Evolutionary conservation across 2,113 vertebrate species (phyloP).

Genomic region (Elachura formosa): DNA sequence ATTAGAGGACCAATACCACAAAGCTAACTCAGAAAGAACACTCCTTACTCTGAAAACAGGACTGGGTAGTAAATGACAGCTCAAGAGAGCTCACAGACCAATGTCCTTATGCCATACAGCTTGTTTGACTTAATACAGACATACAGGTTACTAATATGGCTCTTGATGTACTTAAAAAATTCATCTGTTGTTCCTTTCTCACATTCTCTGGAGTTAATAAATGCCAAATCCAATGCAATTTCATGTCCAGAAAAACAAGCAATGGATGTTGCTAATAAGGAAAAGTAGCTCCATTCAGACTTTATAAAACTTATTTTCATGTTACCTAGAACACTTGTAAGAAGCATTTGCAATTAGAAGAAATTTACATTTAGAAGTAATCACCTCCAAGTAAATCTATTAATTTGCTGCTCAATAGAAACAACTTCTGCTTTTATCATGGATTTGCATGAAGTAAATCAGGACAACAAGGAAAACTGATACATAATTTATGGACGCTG

Average conservation of each 20-base stretch:
- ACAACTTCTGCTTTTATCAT: not conserved
- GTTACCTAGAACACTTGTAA: not conserved
- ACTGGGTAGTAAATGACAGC: not conserved
- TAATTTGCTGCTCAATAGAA: not conserved
- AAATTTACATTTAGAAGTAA: not conserved
- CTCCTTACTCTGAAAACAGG: not conserved
- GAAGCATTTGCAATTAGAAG: not conserved
- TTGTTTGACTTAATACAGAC: not conserved
- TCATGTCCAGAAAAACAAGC: not conserved
- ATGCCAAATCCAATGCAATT: not conserved
- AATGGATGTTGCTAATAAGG: not conserved
- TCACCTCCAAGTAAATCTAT: not conserved
- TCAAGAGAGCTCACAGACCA: not conserved
- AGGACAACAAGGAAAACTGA: not conserved
- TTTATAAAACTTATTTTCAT: not conserved
- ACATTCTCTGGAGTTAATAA: not conserved
- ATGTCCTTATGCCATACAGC: not conserved
- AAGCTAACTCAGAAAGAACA: not conserved
- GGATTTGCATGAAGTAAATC: not conserved
- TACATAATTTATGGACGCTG: not conserved
- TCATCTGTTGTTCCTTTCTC: not conserved
- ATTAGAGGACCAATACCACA: not conserved
- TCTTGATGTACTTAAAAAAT: not conserved
- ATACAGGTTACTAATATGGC: not conserved
- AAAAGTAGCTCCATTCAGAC: not conserved